Base-by-base conservation (phyloP, 2,113 vertebrate species). In the Murina feae region DNA sequence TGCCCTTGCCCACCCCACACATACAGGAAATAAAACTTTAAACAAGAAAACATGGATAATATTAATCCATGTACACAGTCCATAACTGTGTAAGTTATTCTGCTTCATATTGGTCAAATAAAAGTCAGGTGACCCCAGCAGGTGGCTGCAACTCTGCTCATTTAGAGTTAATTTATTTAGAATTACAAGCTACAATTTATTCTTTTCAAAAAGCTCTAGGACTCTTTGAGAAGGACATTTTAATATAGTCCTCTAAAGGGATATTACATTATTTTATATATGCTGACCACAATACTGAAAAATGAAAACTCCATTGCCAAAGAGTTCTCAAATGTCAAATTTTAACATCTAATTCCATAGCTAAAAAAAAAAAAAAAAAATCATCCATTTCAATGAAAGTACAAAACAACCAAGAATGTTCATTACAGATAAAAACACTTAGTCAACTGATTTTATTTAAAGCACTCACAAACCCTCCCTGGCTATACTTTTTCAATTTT, bases 21-120 rank as follows among this genome's bases (percentile, higher is more conserved):
- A 85, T 69, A 4, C 66, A 97, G 94, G 63, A 95, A 86, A 95
- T 37, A 95, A 89, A 93, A 76, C 32, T 9, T 86, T 16, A 82
- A 79, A 90, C 32, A 89, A 92, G 7, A 81, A 65, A 76, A 53
- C 72, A 93, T n/a, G 32, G n/a, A 12, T 63, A 88, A 63, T 66
- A 92, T 72, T 88, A 90, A 88, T 30, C 14, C 81, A 75, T 9
- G 1, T 51, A 90, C 35, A 75, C 72, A 96, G 37, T 88, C 83
- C 44, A 28, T 37, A 95, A 94, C 49, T 72, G 44, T 25, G 74
- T 23, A 93, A 60, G 49, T 39, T 51, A 75, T 81, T 76, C 81
- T 51, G 63, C 55, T 89, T 89, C 53, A 10, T 53, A 82, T 35
- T 76, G 92, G 35, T 90, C 89, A 84, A 72, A 78, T 44, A 55